phyloP scores from a whole-genome alignment of 2,113 vertebrate genomes.

The Pygoscelis adeliae region DNA sequence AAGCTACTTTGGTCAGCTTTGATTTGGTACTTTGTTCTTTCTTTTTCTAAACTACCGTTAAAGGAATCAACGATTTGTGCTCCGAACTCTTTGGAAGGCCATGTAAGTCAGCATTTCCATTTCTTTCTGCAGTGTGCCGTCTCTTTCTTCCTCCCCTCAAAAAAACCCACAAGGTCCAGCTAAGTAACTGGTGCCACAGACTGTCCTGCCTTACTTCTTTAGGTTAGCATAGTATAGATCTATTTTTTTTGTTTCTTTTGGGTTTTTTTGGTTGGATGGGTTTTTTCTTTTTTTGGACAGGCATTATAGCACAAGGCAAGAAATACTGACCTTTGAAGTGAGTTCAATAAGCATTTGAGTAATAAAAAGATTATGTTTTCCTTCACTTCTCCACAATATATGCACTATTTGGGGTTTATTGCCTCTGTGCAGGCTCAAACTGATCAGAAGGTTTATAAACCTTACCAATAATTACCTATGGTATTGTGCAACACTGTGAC shows the following conservation, averaged over 20 bases:
- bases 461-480: background rate
- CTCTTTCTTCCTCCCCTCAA: fast-evolving
- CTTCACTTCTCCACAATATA: background rate
- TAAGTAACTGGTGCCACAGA: background rate
- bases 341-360: fast-evolving
- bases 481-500: background rate
- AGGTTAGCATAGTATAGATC: background rate
- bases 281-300: background rate
- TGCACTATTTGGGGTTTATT: fast-evolving
- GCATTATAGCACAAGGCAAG: background rate
- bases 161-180: background rate
- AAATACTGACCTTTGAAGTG: background rate
- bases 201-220: background rate
- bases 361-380: fast-evolving
- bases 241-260: background rate
- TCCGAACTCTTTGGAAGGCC: background rate
- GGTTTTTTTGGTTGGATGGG: background rate
- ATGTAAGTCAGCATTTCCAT: background rate
- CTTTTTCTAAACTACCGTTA: background rate
- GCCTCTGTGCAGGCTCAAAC: background rate
- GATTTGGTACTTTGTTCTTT: background rate
- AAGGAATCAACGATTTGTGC: background rate
- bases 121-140: fast-evolving
- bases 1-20: background rate
- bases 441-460: background rate